These are phyloP conservation scores for Dynastes hyllus DNA, from an alignment of 2,888 invertebrate species.

Conservation along the genomic window DNA sequence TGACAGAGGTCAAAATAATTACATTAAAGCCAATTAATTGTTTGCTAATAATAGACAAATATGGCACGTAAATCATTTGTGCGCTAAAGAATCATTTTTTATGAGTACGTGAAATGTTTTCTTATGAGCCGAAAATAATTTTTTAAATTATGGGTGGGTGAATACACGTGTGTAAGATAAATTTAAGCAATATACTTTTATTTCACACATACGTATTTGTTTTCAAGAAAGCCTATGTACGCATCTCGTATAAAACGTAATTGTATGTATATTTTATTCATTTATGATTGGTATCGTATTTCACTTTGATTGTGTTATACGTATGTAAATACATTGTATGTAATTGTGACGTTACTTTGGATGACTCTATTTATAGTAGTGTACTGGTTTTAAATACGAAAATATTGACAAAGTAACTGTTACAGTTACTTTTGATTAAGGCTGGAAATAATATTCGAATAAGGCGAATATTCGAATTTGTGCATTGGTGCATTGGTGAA, in stretches of 20 bases:
- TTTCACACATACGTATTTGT: constrained; percentile 1
- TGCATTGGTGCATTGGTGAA: no score
- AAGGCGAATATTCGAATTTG: no score
- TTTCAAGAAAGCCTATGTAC: neutral
- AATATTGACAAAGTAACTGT: no score
- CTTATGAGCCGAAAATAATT: neutral
- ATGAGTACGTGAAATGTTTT: no score
- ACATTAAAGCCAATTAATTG: no score
- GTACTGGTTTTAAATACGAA: no score
- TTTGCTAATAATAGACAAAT: no score
- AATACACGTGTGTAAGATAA: constrained; percentile 5
- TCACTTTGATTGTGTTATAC: constrained; percentile 1
- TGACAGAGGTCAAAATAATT: no score
- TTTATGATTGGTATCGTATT: constrained; percentile 7
- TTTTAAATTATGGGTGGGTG: constrained; percentile 9
- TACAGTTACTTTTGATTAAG: no score
- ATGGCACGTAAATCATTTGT: no score
- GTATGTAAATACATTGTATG: constrained; percentile 10
- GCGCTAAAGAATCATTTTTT: no score
- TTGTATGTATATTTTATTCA: constrained; percentile 2
- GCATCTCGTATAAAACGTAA: neutral
- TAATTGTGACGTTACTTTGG: constrained; percentile 13
- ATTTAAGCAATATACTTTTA: neutral
- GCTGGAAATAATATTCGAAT: no score
- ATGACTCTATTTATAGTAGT: neutral